A percentile compares a stretch with the other conserved stretches of the same genome.
Conservation (phyloP, 2,888 invertebrate species). For the Pogonocherus hispidulus region DNA sequence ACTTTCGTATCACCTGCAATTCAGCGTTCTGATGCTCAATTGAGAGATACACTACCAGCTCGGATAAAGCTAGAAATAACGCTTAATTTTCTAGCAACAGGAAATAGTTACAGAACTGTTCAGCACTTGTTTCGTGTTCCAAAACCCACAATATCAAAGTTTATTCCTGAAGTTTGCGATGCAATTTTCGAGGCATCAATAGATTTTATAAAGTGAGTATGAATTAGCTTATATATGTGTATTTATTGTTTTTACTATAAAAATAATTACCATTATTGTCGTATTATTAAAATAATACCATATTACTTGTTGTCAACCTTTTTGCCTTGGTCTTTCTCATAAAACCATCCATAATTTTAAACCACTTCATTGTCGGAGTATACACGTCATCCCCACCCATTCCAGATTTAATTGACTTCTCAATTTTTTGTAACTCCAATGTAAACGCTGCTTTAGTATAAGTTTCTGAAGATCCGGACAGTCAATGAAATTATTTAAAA, state of each 20-base stretch:
- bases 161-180: conserved; percentile 51
- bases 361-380: not conserved
- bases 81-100: conserved; percentile 55
- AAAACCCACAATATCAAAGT: conserved; percentile 46
- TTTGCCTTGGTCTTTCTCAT: not conserved
- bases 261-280: too few species aligned
- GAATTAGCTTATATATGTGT: not conserved
- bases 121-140: conserved; percentile 55
- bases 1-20: conserved; percentile 30
- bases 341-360: not conserved
- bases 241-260: too few species aligned
- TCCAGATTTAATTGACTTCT: too few species aligned
- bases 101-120: conserved; percentile 41
- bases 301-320: not conserved
- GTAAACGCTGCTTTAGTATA: too few species aligned
- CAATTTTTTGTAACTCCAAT: too few species aligned
- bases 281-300: not conserved
- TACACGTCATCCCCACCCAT: not conserved
- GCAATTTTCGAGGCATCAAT: conserved; percentile 41
- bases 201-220: conserved; percentile 26
- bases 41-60: conserved; percentile 33
- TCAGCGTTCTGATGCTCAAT: conserved; percentile 16
- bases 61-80: conserved; percentile 55
- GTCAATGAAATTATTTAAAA: too few species aligned
- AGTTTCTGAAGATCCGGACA: too few species aligned